A percentile compares a stretch with the other conserved stretches of the same genome.
Evolutionary conservation across 2,797 vertebrate species (phyloP).

Genomic region (Tolypeutes matacus): DNA sequence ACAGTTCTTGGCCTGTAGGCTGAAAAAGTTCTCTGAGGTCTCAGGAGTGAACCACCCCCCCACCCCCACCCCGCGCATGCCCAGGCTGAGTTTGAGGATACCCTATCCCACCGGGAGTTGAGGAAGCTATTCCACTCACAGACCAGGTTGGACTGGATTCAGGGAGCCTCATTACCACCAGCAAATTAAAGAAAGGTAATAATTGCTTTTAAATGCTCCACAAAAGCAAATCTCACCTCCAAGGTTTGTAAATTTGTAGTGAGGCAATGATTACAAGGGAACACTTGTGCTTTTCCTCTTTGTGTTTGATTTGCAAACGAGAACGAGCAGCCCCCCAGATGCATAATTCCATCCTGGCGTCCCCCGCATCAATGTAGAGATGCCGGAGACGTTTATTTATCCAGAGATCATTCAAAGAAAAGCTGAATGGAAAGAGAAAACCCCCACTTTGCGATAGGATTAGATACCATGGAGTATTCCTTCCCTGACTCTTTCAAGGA

Average conservation of each 20-base stretch:
- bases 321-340: conserved; percentile 84
- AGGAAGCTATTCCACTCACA: conserved; percentile 2
- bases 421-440: conserved; percentile 89
- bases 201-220: conserved; percentile 89
- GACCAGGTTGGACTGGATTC: conserved; percentile 80
- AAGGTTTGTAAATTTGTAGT: conserved; percentile 87
- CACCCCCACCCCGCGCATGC: too few species aligned
- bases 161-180: conserved; percentile 84
- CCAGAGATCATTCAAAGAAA: conserved; percentile 88
- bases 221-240: conserved; percentile 89
- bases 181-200: conserved; percentile 89
- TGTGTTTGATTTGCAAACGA: conserved; percentile 89
- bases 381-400: conserved; percentile 90
- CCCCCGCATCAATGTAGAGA: conserved; percentile 88
- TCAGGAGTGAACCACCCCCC: conserved; percentile 65
- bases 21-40: conserved; percentile 77
- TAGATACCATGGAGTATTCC: conserved; percentile 88
- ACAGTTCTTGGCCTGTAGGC: conserved; percentile 77
- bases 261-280: conserved; percentile 86
- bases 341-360: conserved; percentile 89
- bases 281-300: conserved; percentile 83
- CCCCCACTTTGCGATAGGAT: conserved; percentile 89
- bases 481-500: conserved; percentile 87
- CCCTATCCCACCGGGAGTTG: conserved; percentile 66
- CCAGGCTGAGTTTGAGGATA: conserved; percentile 75